Evolutionary conservation across 2,888 invertebrate species (phyloP), one percentile per base, ranked within the genome.

Genomic region (Urechis unicinctus): DNA sequence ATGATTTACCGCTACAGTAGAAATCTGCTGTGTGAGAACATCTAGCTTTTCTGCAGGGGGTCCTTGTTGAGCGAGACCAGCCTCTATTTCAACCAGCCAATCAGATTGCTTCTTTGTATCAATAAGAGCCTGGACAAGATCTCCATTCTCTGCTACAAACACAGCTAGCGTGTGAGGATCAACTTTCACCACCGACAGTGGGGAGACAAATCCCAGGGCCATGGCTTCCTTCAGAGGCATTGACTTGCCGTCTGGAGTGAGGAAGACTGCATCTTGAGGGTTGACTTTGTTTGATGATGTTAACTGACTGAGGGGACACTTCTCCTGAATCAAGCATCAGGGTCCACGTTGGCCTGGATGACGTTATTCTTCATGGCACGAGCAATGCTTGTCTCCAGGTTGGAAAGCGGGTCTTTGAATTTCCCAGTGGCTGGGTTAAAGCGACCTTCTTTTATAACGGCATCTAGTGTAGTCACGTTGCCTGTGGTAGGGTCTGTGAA

Each of bases 291-390:
- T 9, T 5, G 9, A 13, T 48, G 22, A 9, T 6, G 26, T 9
- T 13, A 36, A 13, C 9, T 36, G 9, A 13, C 17, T 36, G 17
- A 36, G 9, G 17, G 25, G 22, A 5, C 3, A 3, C 26, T 48
- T 36, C 17, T 36, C 36, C 17, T 36, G 9, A 36, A 36, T 36
- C 36, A 36, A 21, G 9, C 21, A 3, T 44, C 43, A 22, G 42
- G 43, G 24, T 67, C 62, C n/a, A 74, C 64, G n/a, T 59, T 58
- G 1, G 73, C 65, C 3, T 62, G 62, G 45, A 76, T 62, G 24
- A 72, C 58, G 1, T 93, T 93, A 74, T 89, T 82, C 71, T 90
- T 89, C 1, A 91, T 87, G 17, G 92, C 93, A 68, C 90, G 80
- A 62, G 71, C 83, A 54, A 87, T 79, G 61, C 81, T 82, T 31